Evolutionary conservation across 2,888 invertebrate species (phyloP).

Genomic region (Drosophila dives): DNA sequence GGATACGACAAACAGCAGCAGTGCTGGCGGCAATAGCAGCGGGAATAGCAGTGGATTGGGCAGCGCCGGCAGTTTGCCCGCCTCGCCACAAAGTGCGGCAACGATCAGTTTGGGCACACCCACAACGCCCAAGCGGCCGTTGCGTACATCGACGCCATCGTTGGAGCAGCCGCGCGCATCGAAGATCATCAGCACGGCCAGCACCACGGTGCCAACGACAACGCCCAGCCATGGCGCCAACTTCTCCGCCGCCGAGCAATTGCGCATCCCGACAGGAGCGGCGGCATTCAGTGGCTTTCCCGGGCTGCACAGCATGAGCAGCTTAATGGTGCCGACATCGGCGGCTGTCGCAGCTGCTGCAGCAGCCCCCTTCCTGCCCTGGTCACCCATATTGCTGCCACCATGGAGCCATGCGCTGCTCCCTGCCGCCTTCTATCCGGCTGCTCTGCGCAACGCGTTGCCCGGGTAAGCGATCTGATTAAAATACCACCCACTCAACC

Average conservation of each 20-base stretch:
- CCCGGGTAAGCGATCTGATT: slow-evolving; percentile 88
- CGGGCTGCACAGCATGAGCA: slow-evolving; percentile 82
- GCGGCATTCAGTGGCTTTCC: slow-evolving; percentile 83
- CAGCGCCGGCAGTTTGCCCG: slow-evolving; percentile 67
- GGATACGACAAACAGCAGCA: slow-evolving; percentile 50
- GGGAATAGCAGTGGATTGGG: slow-evolving; percentile 68
- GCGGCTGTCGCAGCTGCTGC: slow-evolving; percentile 88
- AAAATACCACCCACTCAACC: neutral
- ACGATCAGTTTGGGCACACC: slow-evolving; percentile 67
- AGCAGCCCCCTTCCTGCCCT: slow-evolving; percentile 89
- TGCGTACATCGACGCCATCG: slow-evolving; percentile 77
- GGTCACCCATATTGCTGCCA: slow-evolving; percentile 90
- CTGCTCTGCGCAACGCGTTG: slow-evolving; percentile 89
- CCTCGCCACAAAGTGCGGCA: slow-evolving; percentile 57
- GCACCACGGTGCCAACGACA: slow-evolving; percentile 73
- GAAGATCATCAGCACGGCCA: slow-evolving; percentile 66
- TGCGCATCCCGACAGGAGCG: slow-evolving; percentile 83
- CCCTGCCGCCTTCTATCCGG: slow-evolving; percentile 90
- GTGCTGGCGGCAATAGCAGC: slow-evolving; percentile 40
- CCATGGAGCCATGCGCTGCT: slow-evolving; percentile 91
- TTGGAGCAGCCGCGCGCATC: slow-evolving; percentile 36
- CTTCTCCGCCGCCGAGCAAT: slow-evolving; percentile 72
- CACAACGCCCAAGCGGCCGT: slow-evolving; percentile 69
- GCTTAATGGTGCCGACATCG: slow-evolving; percentile 83
- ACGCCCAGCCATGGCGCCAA: slow-evolving; percentile 54